A percentile compares a stretch with the other conserved stretches of the same genome.
Evolutionary conservation across 2,797 vertebrate species (phyloP).

Genomic region (Cuculus canorus): DNA sequence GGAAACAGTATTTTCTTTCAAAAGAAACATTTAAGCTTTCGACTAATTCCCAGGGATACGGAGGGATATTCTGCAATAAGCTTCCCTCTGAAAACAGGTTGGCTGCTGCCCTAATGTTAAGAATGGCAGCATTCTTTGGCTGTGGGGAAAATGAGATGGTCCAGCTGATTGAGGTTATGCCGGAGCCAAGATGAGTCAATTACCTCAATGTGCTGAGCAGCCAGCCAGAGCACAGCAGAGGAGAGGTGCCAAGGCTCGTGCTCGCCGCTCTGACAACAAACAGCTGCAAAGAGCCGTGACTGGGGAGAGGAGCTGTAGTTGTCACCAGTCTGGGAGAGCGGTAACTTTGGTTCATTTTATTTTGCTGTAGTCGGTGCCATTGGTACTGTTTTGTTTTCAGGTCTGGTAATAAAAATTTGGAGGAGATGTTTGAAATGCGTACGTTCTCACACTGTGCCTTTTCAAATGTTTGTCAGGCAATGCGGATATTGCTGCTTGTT

Average conservation of each 20-base stretch:
- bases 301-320: not conserved
- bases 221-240: conserved; percentile 23
- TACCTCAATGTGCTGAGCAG: conserved; percentile 50
- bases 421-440: not conserved
- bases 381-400: not conserved
- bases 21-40: conserved; percentile 23
- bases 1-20: conserved; percentile 1
- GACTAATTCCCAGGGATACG: conserved; percentile 28
- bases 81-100: conserved; percentile 33
- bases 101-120: conserved; percentile 36
- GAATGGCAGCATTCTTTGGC: conserved; percentile 51
- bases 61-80: conserved; percentile 42
- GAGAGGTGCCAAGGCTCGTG: not conserved
- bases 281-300: conserved; percentile 29
- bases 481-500: not conserved
- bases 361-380: not conserved
- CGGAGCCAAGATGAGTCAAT: conserved; percentile 70
- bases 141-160: conserved; percentile 60
- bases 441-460: not conserved
- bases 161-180: conserved; percentile 58
- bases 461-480: not conserved
- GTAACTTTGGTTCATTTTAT: rapidly evolving
- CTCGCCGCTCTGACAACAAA: conserved; percentile 15
- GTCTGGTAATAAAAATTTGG: not conserved
- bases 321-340: rapidly evolving